Percentiles rank a stretch among this genome's conserved stretches.
These are phyloP conservation scores for Machimus rusticus DNA, from an alignment of 2,888 invertebrate species.

Conservation along the genomic window DNA sequence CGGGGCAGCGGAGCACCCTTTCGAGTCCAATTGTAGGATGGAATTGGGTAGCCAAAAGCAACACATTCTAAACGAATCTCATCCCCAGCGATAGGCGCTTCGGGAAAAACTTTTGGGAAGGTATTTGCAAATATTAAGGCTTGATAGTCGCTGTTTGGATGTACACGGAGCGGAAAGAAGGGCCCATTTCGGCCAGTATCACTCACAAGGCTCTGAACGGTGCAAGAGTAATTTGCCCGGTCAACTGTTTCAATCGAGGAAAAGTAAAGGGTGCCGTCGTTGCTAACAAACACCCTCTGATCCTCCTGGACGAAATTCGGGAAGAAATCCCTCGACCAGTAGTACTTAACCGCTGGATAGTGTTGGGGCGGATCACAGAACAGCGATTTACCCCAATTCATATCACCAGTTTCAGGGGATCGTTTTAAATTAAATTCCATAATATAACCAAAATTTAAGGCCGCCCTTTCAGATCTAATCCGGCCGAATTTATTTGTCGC, in stretches of 20 bases:
- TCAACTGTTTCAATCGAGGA: constrained; percentile 92
- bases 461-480: constrained; percentile 86
- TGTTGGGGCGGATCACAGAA: constrained; percentile 93
- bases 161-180: constrained; percentile 81
- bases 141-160: constrained; percentile 88
- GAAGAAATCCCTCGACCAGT: constrained; percentile 90
- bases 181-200: constrained; percentile 90
- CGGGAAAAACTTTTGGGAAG: constrained; percentile 95
- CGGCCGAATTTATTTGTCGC: constrained; percentile 90
- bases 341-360: constrained; percentile 87
- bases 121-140: constrained; percentile 92
- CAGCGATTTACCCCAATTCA: constrained; percentile 93
- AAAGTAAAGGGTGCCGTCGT: constrained; percentile 93
- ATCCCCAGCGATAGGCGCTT: constrained; percentile 88
- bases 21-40: constrained; percentile 93
- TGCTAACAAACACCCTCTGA: constrained; percentile 89
- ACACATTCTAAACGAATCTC: constrained; percentile 93
- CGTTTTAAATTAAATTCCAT: constrained; percentile 90
- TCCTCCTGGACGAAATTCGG: constrained; percentile 94
- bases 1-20: constrained; percentile 76
- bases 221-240: constrained; percentile 89
- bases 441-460: constrained; percentile 88
- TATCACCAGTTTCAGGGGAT: constrained; percentile 82
- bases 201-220: constrained; percentile 86
- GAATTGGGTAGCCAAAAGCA: constrained; percentile 94